Evolutionary conservation across 2,797 vertebrate species (phyloP).

Genomic region (Urocyon cinereoargenteus): DNA sequence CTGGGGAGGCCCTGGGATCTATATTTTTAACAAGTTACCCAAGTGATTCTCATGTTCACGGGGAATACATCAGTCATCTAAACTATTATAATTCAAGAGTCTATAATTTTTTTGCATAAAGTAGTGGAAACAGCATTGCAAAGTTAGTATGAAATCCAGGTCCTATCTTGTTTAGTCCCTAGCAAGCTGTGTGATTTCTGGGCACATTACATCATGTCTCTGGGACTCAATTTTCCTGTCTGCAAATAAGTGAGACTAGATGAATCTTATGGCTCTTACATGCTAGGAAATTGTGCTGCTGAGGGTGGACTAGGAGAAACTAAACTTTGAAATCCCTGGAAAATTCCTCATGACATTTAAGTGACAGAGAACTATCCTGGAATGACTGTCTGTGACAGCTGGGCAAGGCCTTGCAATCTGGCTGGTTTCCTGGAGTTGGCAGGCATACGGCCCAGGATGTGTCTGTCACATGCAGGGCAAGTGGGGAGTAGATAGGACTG

Average conservation of each 20-base stretch:
- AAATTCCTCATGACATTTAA: constrained; percentile 63
- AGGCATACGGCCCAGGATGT: constrained; percentile 13
- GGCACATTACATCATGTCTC: neutral
- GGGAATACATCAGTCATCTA: neutral
- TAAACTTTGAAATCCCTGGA: constrained; percentile 39
- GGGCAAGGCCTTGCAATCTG: constrained; percentile 5
- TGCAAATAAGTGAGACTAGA: constrained; percentile 14
- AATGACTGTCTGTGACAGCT: constrained; percentile 62
- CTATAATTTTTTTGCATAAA: neutral
- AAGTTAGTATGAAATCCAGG: neutral
- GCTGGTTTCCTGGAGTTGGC: constrained; percentile 40
- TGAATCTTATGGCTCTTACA: neutral
- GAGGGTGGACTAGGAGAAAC: constrained; percentile 50
- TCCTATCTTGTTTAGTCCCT: constrained; percentile 16
- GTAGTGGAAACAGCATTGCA: neutral
- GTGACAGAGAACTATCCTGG: constrained; percentile 24
- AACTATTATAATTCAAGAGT: neutral
- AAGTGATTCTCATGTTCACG: neutral
- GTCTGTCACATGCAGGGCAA: constrained; percentile 46
- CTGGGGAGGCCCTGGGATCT: neutral
- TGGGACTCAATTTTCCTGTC: constrained; percentile 60
- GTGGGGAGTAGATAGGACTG: neutral
- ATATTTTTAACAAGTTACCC: neutral
- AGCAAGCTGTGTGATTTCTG: constrained; percentile 42
- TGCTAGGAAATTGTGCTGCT: constrained; percentile 30